Conservation (phyloP, 1,140 invertebrate genomes). For the Anastatus disparis region DNA sequence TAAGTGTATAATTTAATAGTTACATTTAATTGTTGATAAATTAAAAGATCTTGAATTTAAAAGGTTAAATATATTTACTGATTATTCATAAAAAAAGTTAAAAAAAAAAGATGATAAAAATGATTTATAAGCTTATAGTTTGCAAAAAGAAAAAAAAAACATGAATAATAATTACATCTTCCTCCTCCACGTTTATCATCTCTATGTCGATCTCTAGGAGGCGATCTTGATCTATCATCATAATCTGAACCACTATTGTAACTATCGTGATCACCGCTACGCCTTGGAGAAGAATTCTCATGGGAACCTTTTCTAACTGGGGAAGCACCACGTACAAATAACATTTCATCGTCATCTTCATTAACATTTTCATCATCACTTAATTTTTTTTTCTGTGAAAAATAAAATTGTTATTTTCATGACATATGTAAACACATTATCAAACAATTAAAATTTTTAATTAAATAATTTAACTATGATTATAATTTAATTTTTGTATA, state of each 20-base stretch:
- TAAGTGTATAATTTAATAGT: neutral
- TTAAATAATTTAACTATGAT: constrained; percentile 11
- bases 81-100: neutral
- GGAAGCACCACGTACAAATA: constrained; percentile 80
- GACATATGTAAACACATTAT: neutral
- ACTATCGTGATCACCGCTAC: constrained; percentile 59
- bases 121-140: no score
- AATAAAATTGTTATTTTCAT: constrained; percentile 13
- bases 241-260: constrained; percentile 57
- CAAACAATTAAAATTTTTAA: neutral
- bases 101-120: constrained; percentile 4
- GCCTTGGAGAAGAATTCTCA: constrained; percentile 55
- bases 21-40: neutral
- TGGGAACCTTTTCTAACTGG: constrained; percentile 59
- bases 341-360: constrained; percentile 81
- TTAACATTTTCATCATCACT: constrained; percentile 69
- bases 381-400: constrained; percentile 57
- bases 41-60: neutral
- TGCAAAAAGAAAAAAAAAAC: neutral
- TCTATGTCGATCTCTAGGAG: constrained; percentile 54
- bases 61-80: neutral
- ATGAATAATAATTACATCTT: constrained; percentile 46
- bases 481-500: constrained; percentile 31
- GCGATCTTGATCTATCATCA: constrained; percentile 52
- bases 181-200: constrained; percentile 57